Conservation (phyloP, 1,140 invertebrate genomes). For the Trypoxylus dichotomus region DNA sequence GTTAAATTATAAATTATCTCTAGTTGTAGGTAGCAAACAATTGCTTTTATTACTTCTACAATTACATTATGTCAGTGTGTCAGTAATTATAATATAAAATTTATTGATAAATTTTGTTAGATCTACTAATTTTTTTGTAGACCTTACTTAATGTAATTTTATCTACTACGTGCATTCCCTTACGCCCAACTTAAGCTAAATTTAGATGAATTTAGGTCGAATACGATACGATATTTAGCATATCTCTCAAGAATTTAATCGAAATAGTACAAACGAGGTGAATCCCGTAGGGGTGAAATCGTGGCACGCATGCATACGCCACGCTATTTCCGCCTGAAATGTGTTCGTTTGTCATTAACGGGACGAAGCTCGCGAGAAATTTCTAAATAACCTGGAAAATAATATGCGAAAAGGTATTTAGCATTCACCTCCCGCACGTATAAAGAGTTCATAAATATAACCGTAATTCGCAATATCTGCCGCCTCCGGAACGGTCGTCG, state of each 20-base stretch:
- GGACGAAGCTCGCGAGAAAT: conserved; percentile 3
- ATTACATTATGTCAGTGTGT: too few species aligned
- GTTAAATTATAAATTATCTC: too few species aligned
- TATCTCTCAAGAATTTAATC: neutral
- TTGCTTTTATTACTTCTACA: too few species aligned
- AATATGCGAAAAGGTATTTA: conserved; percentile 33
- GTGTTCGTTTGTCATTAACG: neutral
- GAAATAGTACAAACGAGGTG: neutral
- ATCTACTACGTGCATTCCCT: too few species aligned
- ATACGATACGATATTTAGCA: neutral
- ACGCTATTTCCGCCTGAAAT: neutral
- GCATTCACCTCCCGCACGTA: conserved; percentile 44
- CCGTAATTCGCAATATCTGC: conserved; percentile 40
- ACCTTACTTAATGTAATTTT: too few species aligned
- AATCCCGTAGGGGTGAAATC: neutral
- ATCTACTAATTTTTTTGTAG: too few species aligned
- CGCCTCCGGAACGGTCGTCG: conserved; percentile 35
- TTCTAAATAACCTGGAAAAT: conserved; percentile 13
- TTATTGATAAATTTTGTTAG: too few species aligned
- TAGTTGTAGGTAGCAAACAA: too few species aligned
- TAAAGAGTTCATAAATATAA: conserved; percentile 40
- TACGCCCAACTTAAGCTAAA: neutral
- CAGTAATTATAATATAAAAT: too few species aligned
- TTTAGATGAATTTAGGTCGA: neutral
- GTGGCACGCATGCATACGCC: neutral